Percentiles rank a stretch among this genome's conserved stretches.
phyloP scores from a whole-genome alignment of 1,140 invertebrate genomes.

The Dufourea novaeangliae region DNA sequence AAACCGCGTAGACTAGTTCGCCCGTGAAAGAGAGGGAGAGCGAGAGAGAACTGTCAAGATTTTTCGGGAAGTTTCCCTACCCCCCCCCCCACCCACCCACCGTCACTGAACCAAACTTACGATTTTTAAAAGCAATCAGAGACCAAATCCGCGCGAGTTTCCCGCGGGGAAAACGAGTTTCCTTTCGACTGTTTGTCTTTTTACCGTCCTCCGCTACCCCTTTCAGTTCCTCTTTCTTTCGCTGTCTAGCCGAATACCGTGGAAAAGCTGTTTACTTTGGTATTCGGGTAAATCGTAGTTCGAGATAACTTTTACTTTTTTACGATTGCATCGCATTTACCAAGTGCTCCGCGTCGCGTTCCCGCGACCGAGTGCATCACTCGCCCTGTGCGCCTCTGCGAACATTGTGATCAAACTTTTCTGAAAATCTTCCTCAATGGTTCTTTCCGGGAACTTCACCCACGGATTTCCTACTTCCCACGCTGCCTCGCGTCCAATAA shows the following conservation, averaged over 20 bases:
- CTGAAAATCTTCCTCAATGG: constrained; percentile 13
- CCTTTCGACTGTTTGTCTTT: constrained; percentile 19
- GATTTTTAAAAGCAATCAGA: constrained; percentile 58
- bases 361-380: neutral
- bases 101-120: constrained; percentile 2
- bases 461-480: neutral
- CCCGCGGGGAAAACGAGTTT: constrained; percentile 43
- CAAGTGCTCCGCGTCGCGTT: neutral
- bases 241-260: neutral
- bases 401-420: constrained; percentile 47
- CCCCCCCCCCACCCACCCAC: too few relatives aligned
- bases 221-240: neutral
- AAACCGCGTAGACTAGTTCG: neutral
- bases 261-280: constrained; percentile 53
- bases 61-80: constrained; percentile 42
- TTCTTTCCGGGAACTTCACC: neutral
- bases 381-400: neutral
- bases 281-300: constrained; percentile 49
- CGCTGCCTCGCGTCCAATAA: neutral
- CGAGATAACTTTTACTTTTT: constrained; percentile 64
- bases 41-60: constrained; percentile 38
- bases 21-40: constrained; percentile 14
- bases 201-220: neutral
- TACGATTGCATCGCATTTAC: constrained; percentile 52
- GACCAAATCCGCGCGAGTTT: constrained; percentile 30